These are phyloP conservation scores for Epiblema foenella DNA, from an alignment of 2,888 invertebrate genomes.

Conservation along the genomic window DNA sequence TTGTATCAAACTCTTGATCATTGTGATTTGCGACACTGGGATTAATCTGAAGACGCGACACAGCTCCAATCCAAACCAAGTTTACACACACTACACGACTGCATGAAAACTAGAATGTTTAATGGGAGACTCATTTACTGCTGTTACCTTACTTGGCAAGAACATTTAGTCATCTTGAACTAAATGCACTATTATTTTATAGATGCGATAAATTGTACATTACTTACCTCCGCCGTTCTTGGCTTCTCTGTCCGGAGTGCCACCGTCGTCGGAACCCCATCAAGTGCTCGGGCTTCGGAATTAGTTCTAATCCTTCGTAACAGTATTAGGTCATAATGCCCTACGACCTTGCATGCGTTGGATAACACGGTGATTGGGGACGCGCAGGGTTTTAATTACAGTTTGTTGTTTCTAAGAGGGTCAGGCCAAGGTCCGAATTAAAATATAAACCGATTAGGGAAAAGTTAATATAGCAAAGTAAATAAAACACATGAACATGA, in stretches of 20 bases:
- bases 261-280: conserved; percentile 57
- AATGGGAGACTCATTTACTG: background rate
- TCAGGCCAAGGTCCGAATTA: conserved; percentile 33
- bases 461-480: background rate
- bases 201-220: conserved; percentile 44
- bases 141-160: background rate
- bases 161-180: background rate
- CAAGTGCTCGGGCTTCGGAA: conserved; percentile 79
- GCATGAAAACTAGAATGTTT: no score
- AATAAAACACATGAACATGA: no score
- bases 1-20: background rate
- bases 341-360: conserved; percentile 63
- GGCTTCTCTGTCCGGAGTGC: conserved; percentile 57
- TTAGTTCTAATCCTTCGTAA: conserved; percentile 72
- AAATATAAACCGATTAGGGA: background rate
- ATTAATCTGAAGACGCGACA: conserved; percentile 1
- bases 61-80: background rate
- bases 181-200: conserved; percentile 20
- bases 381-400: conserved; percentile 56
- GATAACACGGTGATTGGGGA: conserved; percentile 51
- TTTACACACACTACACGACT: no score
- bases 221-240: conserved; percentile 53
- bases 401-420: conserved; percentile 13
- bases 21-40: background rate
- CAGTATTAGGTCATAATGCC: conserved; percentile 72